Evolutionary conservation across 2,797 vertebrate genomes (phyloP), one percentile per base, ranked within the genome.

Genomic region (Bradypodion ventrale): DNA sequence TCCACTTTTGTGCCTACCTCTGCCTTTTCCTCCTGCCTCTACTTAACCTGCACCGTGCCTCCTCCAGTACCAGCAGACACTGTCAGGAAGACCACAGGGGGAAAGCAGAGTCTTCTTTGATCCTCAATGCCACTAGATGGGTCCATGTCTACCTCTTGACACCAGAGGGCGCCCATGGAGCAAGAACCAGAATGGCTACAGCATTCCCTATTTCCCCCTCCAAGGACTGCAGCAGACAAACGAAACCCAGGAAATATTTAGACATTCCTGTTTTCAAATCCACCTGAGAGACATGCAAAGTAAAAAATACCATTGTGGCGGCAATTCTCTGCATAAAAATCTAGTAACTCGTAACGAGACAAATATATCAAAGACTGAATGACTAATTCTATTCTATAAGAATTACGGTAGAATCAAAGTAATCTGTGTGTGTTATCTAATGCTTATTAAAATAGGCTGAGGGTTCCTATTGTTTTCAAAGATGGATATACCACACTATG

Each of bases 301-400:
- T 66, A 80, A 83, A 83, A 62, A 69, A 7, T 35, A 29, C 42
- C 66, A 35, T 13, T 75, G 7, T 42, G 46, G 29, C 27, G n/a
- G 70, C 63, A 88, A 66, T 21, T n/a, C 68, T 86, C 42, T 5
- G 68, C 0, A 52, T 37, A 8, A 0, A 69, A 75, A 87, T 52
- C 1, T 15, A 40, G 65, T 73, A 0, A 2, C 75, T 79, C 0
- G 0, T 60, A 29, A 84, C 78, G 0, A 10, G 2, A 78, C 56
- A 37, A 46, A 65, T 32, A 81, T 70, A 40, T 63, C 87, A 83
- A 82, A 82, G 68, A 84, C 85, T 49, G 85, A 89, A 82, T n/a
- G 80, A n/a, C 63, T 81, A 66, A 82, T 75, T 0, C 42, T 44
- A 62, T 56, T 65, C 6, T 69, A 83, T 83, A 2, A 65, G 35